A percentile compares a stretch with the other conserved stretches of the same genome.
These are phyloP conservation scores for Cynodonichthys magdalenae DNA, from an alignment of 2,797 vertebrate genomes.

Conservation along the genomic window DNA sequence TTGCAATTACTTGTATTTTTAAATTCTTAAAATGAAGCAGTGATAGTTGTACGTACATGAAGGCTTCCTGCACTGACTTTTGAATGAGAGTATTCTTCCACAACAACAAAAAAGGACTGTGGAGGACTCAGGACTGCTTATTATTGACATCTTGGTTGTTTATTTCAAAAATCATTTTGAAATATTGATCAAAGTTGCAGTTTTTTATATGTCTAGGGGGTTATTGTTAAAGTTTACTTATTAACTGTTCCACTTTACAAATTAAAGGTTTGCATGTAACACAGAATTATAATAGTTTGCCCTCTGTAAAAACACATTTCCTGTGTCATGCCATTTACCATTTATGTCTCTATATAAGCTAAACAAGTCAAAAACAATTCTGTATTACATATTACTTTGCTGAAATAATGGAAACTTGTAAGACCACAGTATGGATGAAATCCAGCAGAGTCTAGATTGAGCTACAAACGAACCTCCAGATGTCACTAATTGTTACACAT, in stretches of 20 bases:
- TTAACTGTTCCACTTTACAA: not conserved
- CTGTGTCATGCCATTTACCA: not conserved
- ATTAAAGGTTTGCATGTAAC: no score
- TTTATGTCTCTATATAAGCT: not conserved
- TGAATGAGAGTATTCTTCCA: not conserved
- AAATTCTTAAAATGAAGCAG: not conserved
- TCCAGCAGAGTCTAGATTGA: no score
- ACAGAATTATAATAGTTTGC: not conserved
- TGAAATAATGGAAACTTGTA: not conserved
- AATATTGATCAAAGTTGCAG: not conserved
- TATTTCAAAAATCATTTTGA: not conserved
- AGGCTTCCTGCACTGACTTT: not conserved
- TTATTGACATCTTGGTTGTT: not conserved
- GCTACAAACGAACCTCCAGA: not conserved
- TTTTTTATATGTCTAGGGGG: not conserved
- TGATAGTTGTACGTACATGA: not conserved
- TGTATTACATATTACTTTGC: not conserved
- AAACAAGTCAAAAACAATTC: no score
- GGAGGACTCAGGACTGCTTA: not conserved
- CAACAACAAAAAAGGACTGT: not conserved
- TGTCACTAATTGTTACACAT: not conserved
- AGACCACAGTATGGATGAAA: not conserved
- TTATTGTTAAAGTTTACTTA: not conserved
- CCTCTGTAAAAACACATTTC: not conserved
- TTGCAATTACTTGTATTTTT: not conserved